Percentiles rank a stretch among this genome's conserved stretches.
These are phyloP conservation scores for Pangasianodon gigas DNA, from an alignment of 2,113 vertebrate species.

Conservation along the genomic window DNA sequence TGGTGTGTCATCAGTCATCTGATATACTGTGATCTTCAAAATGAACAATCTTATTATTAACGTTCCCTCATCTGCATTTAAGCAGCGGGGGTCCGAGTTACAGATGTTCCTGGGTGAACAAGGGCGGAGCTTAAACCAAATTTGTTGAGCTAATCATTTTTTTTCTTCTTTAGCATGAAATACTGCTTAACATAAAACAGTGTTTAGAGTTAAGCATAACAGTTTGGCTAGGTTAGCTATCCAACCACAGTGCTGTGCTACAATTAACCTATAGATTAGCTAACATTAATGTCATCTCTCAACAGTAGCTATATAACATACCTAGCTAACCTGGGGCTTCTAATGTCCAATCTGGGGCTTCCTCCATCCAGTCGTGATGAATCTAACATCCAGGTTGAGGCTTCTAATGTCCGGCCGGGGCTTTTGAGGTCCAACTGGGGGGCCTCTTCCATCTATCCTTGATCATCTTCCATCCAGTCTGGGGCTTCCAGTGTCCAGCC, in stretches of 20 bases:
- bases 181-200: neutral
- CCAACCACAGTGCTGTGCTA: too few species aligned
- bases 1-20: neutral
- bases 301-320: neutral
- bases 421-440: neutral
- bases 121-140: neutral
- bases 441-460: neutral
- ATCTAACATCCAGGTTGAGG: neutral
- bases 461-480: neutral
- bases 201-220: neutral
- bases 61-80: neutral
- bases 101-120: neutral
- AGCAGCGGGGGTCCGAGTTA: neutral
- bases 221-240: neutral
- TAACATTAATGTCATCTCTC: neutral
- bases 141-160: neutral
- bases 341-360: neutral
- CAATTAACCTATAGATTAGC: neutral
- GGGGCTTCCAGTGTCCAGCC: neutral
- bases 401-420: neutral
- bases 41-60: neutral
- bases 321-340: neutral
- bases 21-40: neutral
- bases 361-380: neutral
- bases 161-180: neutral